These are phyloP conservation scores for Hoplostethus mediterraneus DNA, from an alignment of 2,797 vertebrate genomes.

Conservation along the genomic window DNA sequence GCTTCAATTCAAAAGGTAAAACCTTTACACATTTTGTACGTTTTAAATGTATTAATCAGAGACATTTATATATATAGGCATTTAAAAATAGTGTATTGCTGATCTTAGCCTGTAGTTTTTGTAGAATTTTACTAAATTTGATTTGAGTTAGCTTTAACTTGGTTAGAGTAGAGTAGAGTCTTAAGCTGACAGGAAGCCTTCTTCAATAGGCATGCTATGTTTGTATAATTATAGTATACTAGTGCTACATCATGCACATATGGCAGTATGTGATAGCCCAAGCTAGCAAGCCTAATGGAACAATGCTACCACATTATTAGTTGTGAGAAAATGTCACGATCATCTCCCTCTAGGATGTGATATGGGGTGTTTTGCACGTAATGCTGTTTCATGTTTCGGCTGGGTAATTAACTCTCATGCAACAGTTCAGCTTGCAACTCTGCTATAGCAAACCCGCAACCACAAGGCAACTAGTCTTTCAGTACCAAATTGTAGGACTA, in stretches of 20 bases:
- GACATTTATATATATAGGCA: neutral
- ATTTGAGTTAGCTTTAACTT: too few relatives aligned
- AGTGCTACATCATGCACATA: neutral
- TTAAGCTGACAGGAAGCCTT: neutral
- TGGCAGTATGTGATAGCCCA: neutral
- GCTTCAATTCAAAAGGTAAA: constrained; percentile 1
- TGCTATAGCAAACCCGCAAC: neutral
- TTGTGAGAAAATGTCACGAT: neutral
- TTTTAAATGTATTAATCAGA: neutral
- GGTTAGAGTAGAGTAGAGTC: too few relatives aligned
- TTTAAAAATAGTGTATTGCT: neutral
- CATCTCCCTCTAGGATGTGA: too few relatives aligned
- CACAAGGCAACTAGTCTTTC: neutral
- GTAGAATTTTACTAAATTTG: neutral
- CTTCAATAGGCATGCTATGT: neutral
- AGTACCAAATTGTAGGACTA: too few relatives aligned
- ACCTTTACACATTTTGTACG: neutral
- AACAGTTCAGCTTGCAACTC: neutral
- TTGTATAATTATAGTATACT: neutral
- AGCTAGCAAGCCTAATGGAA: neutral
- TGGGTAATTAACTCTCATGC: neutral
- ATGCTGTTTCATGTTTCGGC: neutral
- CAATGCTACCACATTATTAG: neutral
- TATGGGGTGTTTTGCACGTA: neutral
- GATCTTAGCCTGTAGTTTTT: neutral